Evolutionary conservation across 1,140 invertebrate species (phyloP).

Genomic region (Polypedilum vanderplanki): DNA sequence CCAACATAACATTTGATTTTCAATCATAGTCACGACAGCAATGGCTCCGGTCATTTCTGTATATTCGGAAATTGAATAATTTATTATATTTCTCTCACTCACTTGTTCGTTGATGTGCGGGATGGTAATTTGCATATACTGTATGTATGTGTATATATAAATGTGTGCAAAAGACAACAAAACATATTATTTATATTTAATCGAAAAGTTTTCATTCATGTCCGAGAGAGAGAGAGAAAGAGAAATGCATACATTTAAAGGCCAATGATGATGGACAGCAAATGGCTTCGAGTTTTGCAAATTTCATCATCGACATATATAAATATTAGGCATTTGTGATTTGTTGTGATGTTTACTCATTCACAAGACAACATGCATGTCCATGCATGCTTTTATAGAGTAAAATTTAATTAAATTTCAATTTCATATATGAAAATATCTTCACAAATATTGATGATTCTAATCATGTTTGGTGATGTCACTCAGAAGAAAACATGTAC

Average conservation of each 20-base stretch:
- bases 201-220: neutral
- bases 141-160: neutral
- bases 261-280: neutral
- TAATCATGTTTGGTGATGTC: constrained; percentile 25
- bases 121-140: neutral
- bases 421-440: neutral
- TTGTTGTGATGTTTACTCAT: neutral
- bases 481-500: constrained; percentile 1
- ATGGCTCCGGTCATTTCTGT: neutral
- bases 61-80: neutral
- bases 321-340: neutral
- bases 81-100: neutral
- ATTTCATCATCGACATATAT: neutral
- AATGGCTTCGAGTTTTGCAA: neutral
- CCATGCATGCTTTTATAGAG: neutral
- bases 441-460: constrained; percentile 19
- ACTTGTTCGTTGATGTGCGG: neutral
- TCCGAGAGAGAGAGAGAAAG: too few species aligned
- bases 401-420: constrained; percentile 20
- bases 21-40: neutral
- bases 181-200: constrained; percentile 12
- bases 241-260: too few species aligned
- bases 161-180: neutral
- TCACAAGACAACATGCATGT: constrained; percentile 5
- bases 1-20: constrained; percentile 22